Base-by-base conservation (phyloP, 1,140 invertebrate genomes). In the Eupeodes corollae region DNA sequence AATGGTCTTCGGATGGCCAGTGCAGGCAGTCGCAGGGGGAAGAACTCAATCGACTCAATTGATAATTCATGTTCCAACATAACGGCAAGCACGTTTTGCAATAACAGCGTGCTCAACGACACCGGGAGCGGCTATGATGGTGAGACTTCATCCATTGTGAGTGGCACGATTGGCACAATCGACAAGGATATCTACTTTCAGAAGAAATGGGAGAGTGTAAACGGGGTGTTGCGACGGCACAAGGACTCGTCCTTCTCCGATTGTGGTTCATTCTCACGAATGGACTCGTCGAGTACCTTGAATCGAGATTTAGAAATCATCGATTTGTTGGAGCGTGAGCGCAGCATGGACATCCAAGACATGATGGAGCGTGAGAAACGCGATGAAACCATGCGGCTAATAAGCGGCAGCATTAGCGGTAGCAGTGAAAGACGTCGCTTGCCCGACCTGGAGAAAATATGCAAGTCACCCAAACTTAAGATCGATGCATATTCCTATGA, bases 241-340 rank as follows among this genome's bases (percentile, higher is more conserved):
- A 62, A 64, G 46, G 63, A 67, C 16, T 43, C 59, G 6, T 63
- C 63, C 5, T 62, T 64, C 2, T 65, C 62, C 19, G 63, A 67
- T 41, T 64, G 58, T 54, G 51, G 52, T 42, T 59, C 50, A 30
- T 51, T 55, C 32, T 47, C 48, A 12, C 49, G 59, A 46, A 63
- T 59, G 33, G 52, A 53, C 39, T 66, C 63, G 18, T 57, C 59
- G 1, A 66, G 65, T 51, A 68, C 65, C 6, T 14, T 68, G 42
- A 65, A 64, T 5, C 56, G 65, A 1, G 65, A 68, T 35, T 15
- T 68, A 44, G 65, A 68, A 49, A 68, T 68, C 1, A 68, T 68
- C 16, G 65, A 68, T 47, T 47, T 64, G 46, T 44, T 68, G 16
- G 65, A 68, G 33, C 59, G 65, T 11, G 63, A 68, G 46, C 55